phyloP scores from a whole-genome alignment of 2,113 vertebrate genomes.

The Psammodynastes pulverulentus region DNA sequence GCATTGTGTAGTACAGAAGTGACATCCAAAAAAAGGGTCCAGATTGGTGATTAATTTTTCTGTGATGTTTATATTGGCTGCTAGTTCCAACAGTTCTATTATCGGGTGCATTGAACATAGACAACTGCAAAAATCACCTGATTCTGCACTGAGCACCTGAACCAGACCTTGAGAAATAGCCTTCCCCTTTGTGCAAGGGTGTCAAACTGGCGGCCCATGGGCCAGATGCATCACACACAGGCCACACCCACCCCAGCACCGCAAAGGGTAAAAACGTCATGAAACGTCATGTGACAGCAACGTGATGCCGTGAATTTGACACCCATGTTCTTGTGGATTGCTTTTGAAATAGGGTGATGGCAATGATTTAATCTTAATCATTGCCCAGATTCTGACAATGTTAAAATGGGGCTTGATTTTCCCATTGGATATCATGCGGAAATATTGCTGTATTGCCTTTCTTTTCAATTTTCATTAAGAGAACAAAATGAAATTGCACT shows the following conservation, averaged over 20 bases:
- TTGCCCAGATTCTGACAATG: not conserved
- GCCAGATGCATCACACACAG: no score
- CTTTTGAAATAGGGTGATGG: not conserved
- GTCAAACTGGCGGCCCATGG: no score
- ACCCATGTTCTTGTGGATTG: not conserved
- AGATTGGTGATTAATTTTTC: not conserved
- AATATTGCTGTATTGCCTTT: not conserved
- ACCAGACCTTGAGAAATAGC: not conserved
- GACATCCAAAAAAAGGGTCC: not conserved
- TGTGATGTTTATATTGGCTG: not conserved
- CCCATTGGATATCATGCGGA: not conserved
- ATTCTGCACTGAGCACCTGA: not conserved
- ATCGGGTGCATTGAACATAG: no score
- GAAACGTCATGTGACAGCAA: no score
- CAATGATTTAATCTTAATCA: not conserved
- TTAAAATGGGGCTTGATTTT: not conserved
- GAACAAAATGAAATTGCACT: not conserved
- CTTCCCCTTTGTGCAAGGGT: not conserved
- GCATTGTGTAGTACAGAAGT: no score
- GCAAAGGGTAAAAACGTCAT: no score
- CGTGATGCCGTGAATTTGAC: no score
- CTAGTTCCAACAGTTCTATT: not conserved
- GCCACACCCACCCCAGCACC: no score
- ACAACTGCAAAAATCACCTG: not conserved
- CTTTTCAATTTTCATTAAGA: not conserved